Evolutionary conservation across 2,888 invertebrate genomes (phyloP).

Genomic region (Megaustenia siamemsis): DNA sequence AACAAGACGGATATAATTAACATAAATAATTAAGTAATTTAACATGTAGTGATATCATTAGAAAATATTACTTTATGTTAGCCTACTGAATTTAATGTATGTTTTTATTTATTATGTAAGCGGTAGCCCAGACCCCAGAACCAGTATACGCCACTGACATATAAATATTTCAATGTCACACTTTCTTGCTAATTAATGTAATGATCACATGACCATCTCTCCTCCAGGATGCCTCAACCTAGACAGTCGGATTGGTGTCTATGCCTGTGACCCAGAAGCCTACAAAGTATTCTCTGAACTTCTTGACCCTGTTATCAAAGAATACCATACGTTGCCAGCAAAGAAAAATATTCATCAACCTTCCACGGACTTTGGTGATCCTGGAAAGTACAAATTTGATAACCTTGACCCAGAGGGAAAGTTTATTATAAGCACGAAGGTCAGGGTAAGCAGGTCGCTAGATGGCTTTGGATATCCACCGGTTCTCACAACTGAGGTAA

Average conservation of each 20-base stretch:
- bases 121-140: too few relatives aligned
- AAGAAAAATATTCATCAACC: conserved; percentile 77
- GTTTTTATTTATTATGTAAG: too few relatives aligned
- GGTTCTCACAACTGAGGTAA: conserved; percentile 86
- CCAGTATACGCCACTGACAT: too few relatives aligned
- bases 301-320: conserved; percentile 80
- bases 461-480: conserved; percentile 81
- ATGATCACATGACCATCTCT: too few relatives aligned
- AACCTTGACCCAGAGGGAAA: conserved; percentile 91
- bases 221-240: conserved; percentile 85
- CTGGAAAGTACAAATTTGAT: conserved; percentile 84
- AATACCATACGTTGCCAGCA: conserved; percentile 68
- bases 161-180: too few relatives aligned
- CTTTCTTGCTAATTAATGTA: too few relatives aligned
- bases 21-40: too few relatives aligned
- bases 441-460: conserved; percentile 75
- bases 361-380: conserved; percentile 91
- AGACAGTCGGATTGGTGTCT: conserved; percentile 87
- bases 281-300: conserved; percentile 69
- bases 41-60: too few relatives aligned
- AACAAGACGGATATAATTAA: too few relatives aligned
- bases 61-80: too few relatives aligned
- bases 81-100: too few relatives aligned
- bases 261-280: conserved; percentile 72
- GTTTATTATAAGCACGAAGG: conserved; percentile 85